Conservation (phyloP, 2,888 invertebrate species). For the Psylliodes chrysocephalus region DNA sequence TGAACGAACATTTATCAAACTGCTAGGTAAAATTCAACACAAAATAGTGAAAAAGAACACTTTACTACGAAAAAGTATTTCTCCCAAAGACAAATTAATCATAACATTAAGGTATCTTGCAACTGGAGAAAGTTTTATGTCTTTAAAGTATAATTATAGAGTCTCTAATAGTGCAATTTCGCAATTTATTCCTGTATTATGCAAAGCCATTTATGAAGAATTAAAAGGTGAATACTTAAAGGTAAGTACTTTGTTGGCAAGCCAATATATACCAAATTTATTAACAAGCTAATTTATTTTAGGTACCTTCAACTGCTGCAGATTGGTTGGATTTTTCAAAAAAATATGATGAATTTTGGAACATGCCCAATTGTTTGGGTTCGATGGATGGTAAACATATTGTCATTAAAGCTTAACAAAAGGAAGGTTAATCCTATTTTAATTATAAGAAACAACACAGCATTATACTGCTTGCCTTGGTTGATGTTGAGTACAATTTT, state of each 20-base stretch:
- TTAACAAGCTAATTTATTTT: slow-evolving; percentile 1
- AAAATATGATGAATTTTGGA: slow-evolving; percentile 36
- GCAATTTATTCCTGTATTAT: slow-evolving; percentile 26
- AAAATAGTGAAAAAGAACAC: too few relatives aligned
- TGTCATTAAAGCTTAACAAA: slow-evolving; percentile 46
- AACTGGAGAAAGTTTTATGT: slow-evolving; percentile 33
- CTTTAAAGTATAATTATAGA: slow-evolving; percentile 29
- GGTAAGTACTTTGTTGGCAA: too few relatives aligned
- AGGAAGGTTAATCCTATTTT: slow-evolving; percentile 51
- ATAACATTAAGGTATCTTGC: slow-evolving; percentile 35
- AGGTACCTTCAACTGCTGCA: too few relatives aligned
- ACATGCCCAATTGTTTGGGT: slow-evolving; percentile 37
- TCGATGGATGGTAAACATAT: slow-evolving; percentile 46
- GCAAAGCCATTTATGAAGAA: slow-evolving; percentile 11
- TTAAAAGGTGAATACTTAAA: slow-evolving; percentile 23
- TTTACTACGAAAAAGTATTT: background rate
- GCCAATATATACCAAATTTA: too few relatives aligned
- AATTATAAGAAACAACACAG: slow-evolving; percentile 46
- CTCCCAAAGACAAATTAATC: slow-evolving; percentile 26
- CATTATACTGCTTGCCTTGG: too few relatives aligned
- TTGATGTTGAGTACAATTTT: slow-evolving; percentile 49
- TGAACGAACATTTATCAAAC: too few relatives aligned
- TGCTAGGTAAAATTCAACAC: too few relatives aligned
- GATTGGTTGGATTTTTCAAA: too few relatives aligned
- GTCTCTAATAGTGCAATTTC: slow-evolving; percentile 25